Percentiles rank a stretch among this genome's conserved stretches.
Evolutionary conservation across 2,888 invertebrate species (phyloP).

Genomic region (Lasius fuliginosus): DNA sequence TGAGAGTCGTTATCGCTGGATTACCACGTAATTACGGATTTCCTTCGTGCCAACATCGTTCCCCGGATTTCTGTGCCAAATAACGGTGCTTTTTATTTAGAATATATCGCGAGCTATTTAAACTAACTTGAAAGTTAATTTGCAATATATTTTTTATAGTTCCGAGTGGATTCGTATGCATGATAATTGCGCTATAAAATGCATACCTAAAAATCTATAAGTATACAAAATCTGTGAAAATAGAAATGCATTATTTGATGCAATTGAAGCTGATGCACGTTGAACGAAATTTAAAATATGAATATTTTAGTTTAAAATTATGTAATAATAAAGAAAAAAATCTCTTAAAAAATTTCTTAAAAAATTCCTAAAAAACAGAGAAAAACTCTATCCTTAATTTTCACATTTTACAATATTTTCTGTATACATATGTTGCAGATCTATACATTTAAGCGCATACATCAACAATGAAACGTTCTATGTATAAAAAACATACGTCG

Average conservation of each 20-base stretch:
- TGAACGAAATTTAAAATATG: background rate
- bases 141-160: background rate
- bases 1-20: conserved; percentile 45
- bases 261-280: background rate
- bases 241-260: background rate
- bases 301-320: background rate
- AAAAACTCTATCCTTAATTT: background rate
- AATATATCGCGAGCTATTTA: conserved; percentile 6
- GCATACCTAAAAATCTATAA: background rate
- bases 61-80: conserved; percentile 11
- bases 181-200: background rate
- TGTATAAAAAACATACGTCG: background rate
- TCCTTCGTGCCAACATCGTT: conserved; percentile 12
- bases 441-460: background rate
- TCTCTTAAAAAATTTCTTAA: background rate
- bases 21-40: conserved; percentile 49
- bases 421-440: background rate
- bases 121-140: background rate
- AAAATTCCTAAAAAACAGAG: background rate
- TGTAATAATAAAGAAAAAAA: background rate
- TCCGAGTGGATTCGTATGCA: background rate
- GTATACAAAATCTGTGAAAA: background rate
- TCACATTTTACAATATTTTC: background rate
- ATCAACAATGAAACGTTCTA: background rate
- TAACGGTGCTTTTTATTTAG: background rate